A percentile compares a stretch with the other conserved stretches of the same genome.
Conservation (phyloP, 2,113 vertebrate genomes). For the Orcinus orca region DNA sequence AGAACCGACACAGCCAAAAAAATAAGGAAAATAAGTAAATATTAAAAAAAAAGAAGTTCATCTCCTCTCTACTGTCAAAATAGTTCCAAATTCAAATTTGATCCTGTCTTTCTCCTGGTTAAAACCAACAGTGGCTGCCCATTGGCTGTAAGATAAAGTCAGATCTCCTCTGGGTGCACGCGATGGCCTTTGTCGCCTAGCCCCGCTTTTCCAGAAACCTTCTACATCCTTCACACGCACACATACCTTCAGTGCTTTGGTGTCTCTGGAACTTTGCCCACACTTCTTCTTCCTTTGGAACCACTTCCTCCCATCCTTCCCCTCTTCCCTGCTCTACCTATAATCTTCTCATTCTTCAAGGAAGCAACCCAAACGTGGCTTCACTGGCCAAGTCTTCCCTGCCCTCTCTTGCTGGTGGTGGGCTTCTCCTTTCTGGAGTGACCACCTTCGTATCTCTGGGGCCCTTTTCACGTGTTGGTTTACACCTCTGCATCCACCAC, state of each 20-base stretch:
- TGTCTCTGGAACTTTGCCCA: background rate
- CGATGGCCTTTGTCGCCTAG: background rate
- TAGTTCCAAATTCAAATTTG: background rate
- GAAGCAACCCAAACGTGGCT: background rate
- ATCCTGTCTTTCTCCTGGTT: background rate
- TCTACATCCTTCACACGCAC: fast-evolving
- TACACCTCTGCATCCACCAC: background rate
- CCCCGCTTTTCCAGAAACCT: fast-evolving
- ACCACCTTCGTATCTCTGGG: fast-evolving
- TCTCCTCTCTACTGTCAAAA: background rate
- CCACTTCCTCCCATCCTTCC: background rate
- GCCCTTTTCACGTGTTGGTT: background rate
- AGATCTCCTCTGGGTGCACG: background rate
- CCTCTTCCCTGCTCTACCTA: too few species aligned
- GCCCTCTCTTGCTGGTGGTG: background rate
- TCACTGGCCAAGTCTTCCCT: background rate
- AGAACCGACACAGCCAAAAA: too few species aligned
- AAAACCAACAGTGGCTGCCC: background rate
- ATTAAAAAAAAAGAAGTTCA: background rate
- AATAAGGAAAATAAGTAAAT: too few species aligned
- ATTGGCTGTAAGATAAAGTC: background rate
- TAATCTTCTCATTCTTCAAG: background rate
- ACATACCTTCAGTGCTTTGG: fast-evolving
- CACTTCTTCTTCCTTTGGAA: background rate
- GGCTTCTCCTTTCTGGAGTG: background rate